Base-by-base conservation (phyloP, 2,113 vertebrate genomes). In the Mus musculus region DNA sequence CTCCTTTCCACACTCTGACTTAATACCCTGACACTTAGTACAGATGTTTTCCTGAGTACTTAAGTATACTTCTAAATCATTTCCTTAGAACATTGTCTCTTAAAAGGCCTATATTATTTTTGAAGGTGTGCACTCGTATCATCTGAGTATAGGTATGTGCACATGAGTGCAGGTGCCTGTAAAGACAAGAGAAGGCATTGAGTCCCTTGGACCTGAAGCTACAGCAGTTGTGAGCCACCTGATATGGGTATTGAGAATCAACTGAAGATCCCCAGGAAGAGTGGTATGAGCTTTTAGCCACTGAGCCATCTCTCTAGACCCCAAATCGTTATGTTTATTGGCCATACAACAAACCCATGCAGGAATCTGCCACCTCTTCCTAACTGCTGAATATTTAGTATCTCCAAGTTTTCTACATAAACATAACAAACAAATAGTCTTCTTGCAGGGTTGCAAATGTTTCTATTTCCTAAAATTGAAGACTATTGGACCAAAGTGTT, bases 31-130 rank as follows among this genome's bases (percentile, higher is more conserved):
- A 87, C n/a, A 26, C 26, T 54, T 65, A 78, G 65, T 36, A 69
- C 30, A 93, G 67, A 94, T 86, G 52, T 54, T 93, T 90, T 91
- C 36, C 82, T 96, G 56, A 92, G 63, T 85, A 84, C 80, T 85
- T 65, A 89, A 59, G 14, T 49, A 72, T 81, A 42, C 61, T 85
- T 94, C 56, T 80, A 95, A 95, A 90, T 88, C 22, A 56, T 30
- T 39, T 63, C 59, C 30, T 46, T 65, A 46, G 39, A 20, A 42
- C n/a, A 65, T 14, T 26, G 5, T 85, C 59, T 65, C 46, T 84
- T 17, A 46, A 46, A 65, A 85, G 59, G 28, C 46, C 59, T 28
- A 16, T 65, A 63, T 63, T 46, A 17, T 84, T 63, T 85, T 65
- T 14, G 10, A 65, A 85, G 81, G 46, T 63, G 59, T 42, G 39